phyloP scores from a whole-genome alignment of 1,140 invertebrate genomes.

The Procambarus virginalis region DNA sequence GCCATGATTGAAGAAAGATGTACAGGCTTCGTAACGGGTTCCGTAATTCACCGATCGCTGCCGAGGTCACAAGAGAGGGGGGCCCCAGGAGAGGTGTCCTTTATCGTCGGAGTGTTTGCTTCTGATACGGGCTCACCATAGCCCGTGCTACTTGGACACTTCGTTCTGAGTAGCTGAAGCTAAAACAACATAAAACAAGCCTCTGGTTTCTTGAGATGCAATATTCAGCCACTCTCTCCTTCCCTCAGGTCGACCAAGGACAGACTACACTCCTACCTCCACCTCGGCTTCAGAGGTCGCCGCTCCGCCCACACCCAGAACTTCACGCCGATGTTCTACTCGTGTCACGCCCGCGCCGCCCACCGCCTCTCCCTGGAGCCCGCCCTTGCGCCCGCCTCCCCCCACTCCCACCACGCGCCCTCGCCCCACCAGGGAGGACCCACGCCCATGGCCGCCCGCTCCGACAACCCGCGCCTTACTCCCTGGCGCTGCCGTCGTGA shows the following conservation, averaged over 20 bases:
- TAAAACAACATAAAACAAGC: no score
- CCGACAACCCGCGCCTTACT: constrained; percentile 27
- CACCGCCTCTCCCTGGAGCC: constrained; percentile 36
- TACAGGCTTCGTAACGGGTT: no score
- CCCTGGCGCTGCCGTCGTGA: constrained; percentile 36
- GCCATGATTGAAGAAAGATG: no score
- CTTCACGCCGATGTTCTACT: constrained; percentile 45
- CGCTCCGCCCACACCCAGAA: constrained; percentile 19
- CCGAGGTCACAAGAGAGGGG: no score
- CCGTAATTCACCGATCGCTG: no score
- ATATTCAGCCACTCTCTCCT: not conserved
- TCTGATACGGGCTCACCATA: no score
- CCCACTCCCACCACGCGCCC: constrained; percentile 8
- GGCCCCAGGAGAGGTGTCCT: no score
- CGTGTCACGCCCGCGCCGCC: constrained; percentile 31
- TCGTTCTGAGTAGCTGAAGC: no score
- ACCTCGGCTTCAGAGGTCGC: constrained; percentile 16
- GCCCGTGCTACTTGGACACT: no score
- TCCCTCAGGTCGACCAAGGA: constrained; percentile 35
- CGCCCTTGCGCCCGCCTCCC: constrained; percentile 13
- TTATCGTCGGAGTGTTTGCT: no score
- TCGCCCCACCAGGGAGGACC: not conserved
- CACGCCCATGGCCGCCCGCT: not conserved
- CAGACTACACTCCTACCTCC: constrained; percentile 10
- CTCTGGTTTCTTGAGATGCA: no score